Evolutionary conservation across 2,888 invertebrate species (phyloP), one percentile per base, ranked within the genome.

Genomic region (Pseudococcus jackbeardsleyi): DNA sequence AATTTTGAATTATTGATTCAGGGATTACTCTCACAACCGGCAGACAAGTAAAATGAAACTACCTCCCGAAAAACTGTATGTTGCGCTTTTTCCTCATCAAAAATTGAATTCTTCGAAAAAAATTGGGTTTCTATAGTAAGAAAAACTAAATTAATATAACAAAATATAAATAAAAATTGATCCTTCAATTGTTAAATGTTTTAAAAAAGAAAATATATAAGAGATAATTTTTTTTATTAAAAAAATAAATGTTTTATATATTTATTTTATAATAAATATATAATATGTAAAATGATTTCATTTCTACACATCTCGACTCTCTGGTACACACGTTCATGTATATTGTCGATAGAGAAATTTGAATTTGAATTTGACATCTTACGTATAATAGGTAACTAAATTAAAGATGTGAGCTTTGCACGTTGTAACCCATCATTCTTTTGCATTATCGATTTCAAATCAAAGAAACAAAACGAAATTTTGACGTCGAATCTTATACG

Each of bases 331-430:
- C n/a, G 46, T 82, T 82, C 26, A 59, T 7, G 19, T 11, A n/a
- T 82, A 82, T 46, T 22, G 19, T 82, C 46, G 42, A 46, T 82
- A 46, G 79, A 82, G 79, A 42, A 46, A 82, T 82, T 82, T 64
- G 22, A 64, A 64, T 64, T 82, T 82, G 4, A 42, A 82, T 82
- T 82, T 46, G 42, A 46, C 33, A 42, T 82, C 79, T 82, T 82
- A 82, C 46, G 79, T 82, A 82, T 82, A 82, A 82, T 42, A 82
- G 79, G 79, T 82, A 82, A 82, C 79, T 82, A 82, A 46, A 46
- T 82, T 42, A 46, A 82, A 82, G 79, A 46, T 82, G 79, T 82
- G 79, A 82, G 79, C 79, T 82, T 82, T 82, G 79, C 79, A 82
- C 33, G 79, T 46, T 82, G 79, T 82, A 82, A 82, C 79, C 79